Percentiles rank a stretch among this genome's conserved stretches.
Evolutionary conservation across 2,113 vertebrate species (phyloP).

Genomic region (Microcebus murinus): DNA sequence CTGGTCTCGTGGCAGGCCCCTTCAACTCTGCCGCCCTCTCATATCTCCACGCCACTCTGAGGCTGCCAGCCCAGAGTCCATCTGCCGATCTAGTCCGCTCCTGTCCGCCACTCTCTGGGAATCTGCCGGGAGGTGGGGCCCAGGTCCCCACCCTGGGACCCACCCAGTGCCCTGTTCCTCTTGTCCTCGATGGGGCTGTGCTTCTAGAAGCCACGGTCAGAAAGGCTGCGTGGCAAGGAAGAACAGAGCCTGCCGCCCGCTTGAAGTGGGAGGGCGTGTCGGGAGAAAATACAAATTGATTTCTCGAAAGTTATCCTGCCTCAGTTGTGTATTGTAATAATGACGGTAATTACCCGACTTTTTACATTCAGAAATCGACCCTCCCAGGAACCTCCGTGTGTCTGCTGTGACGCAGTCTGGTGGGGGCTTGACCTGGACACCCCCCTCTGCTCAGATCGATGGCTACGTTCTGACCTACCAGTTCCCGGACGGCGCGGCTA

Average conservation of each 20-base stretch:
- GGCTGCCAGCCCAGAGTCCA: fast-evolving
- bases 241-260: not conserved
- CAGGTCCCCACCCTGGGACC: no score
- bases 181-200: not conserved
- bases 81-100: no score
- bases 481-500: constrained; percentile 81
- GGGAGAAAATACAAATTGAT: not conserved
- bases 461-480: constrained; percentile 90
- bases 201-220: not conserved
- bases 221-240: not conserved
- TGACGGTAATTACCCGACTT: not conserved
- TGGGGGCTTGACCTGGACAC: constrained; percentile 88
- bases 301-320: not conserved
- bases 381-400: constrained; percentile 87
- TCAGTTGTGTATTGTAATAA: not conserved
- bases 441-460: constrained; percentile 89
- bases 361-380: constrained; percentile 88
- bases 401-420: constrained; percentile 83
- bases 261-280: not conserved
- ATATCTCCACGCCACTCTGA: fast-evolving
- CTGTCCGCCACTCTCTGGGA: not conserved
- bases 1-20: not conserved
- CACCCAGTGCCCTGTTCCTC: not conserved
- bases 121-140: not conserved
- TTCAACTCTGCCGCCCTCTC: not conserved